Evolutionary conservation across 23 tunicate genomes (phyloP).

Genomic region (Trididemnum miniatum): DNA sequence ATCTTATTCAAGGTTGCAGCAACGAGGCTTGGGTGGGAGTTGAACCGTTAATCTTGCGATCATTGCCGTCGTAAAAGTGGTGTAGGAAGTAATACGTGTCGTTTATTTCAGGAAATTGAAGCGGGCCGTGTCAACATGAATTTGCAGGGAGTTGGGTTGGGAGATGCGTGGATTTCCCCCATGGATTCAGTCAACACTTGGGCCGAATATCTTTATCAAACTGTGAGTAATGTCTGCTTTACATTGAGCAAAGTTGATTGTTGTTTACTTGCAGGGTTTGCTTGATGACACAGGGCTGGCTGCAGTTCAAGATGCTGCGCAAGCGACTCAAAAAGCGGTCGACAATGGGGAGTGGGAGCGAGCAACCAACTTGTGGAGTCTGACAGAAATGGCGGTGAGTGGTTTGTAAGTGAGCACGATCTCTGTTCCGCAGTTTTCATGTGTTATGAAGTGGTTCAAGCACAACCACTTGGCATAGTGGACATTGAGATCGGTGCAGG

Average conservation of each 20-base stretch:
- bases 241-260: background rate
- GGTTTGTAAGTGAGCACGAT: too few relatives aligned
- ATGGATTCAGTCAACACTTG: slow-evolving; percentile 95
- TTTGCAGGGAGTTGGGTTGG: slow-evolving; percentile 83
- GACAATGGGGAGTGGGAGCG: slow-evolving; percentile 70
- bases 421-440: too few relatives aligned
- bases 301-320: slow-evolving; percentile 62
- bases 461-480: too few relatives aligned
- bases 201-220: slow-evolving; percentile 80
- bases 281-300: slow-evolving; percentile 64
- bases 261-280: slow-evolving; percentile 41
- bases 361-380: slow-evolving; percentile 78
- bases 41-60: too few relatives aligned
- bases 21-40: too few relatives aligned
- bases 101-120: slow-evolving; percentile 59
- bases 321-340: slow-evolving; percentile 69
- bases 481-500: too few relatives aligned
- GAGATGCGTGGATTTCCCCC: slow-evolving; percentile 90
- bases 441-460: too few relatives aligned
- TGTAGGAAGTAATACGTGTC: too few relatives aligned
- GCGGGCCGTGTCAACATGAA: slow-evolving; percentile 67
- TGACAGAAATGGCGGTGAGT: slow-evolving; percentile 73
- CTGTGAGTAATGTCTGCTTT: slow-evolving; percentile 42
- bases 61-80: too few relatives aligned
- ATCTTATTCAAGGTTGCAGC: too few relatives aligned